Conservation (phyloP, 1,140 invertebrate species). For the Drosophila prosaltans region DNA sequence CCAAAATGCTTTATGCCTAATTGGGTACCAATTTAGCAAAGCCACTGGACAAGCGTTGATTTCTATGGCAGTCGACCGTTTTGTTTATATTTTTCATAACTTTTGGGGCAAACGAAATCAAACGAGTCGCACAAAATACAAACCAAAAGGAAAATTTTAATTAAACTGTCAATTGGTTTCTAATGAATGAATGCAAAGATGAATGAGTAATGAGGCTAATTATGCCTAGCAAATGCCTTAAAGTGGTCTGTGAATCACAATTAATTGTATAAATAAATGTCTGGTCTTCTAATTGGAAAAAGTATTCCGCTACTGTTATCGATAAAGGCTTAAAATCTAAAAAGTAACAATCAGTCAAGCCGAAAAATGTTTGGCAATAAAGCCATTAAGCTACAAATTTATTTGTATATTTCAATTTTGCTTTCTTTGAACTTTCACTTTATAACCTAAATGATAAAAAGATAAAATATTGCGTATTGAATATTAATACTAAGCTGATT, state of each 20-base stretch:
- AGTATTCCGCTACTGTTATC: not conserved
- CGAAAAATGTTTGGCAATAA: not conserved
- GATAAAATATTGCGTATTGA: too few species aligned
- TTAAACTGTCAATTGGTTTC: slow-evolving; percentile 74
- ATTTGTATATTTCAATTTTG: too few species aligned
- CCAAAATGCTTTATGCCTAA: slow-evolving; percentile 58
- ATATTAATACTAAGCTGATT: too few species aligned
- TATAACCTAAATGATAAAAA: too few species aligned
- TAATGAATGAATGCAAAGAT: slow-evolving; percentile 66
- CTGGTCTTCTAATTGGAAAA: not conserved
- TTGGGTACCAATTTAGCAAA: slow-evolving; percentile 50
- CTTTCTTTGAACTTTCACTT: too few species aligned
- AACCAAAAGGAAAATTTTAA: slow-evolving; percentile 58
- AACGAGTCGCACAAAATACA: slow-evolving; percentile 14
- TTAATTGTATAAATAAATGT: slow-evolving; percentile 10
- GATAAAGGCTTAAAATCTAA: not conserved
- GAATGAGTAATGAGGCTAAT: slow-evolving; percentile 72
- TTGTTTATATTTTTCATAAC: slow-evolving; percentile 55
- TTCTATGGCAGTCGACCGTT: slow-evolving; percentile 21
- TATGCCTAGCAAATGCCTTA: slow-evolving; percentile 56
- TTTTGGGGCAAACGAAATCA: slow-evolving; percentile 36
- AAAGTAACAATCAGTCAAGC: not conserved
- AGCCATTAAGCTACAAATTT: not conserved
- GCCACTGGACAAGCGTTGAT: slow-evolving; percentile 21
- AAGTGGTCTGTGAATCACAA: slow-evolving; percentile 34